These are phyloP conservation scores for Rhabditoides inermis DNA, from an alignment of 2,888 invertebrate species.

Conservation along the genomic window DNA sequence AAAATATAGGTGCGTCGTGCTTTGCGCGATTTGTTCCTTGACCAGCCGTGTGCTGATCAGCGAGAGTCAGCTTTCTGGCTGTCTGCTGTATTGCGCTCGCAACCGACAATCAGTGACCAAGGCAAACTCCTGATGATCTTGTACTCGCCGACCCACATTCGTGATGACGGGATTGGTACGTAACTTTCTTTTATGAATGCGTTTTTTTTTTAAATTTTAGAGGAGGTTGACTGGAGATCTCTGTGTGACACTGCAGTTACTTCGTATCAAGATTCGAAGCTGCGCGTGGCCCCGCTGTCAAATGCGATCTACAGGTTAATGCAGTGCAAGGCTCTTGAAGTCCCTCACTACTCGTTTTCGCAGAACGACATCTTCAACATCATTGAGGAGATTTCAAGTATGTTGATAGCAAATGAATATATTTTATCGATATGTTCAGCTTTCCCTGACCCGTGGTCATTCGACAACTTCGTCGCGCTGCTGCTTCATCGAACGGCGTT, in stretches of 20 bases:
- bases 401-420: neutral
- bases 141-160: conserved; percentile 2
- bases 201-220: no score
- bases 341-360: neutral
- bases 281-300: conserved; percentile 1
- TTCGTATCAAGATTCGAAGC: neutral
- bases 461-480: conserved; percentile 22
- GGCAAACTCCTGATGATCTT: conserved; percentile 6
- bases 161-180: no score
- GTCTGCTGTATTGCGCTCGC: conserved; percentile 2
- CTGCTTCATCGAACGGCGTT: conserved; percentile 5
- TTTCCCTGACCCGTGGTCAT: conserved; percentile 21
- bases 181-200: no score
- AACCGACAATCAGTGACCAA: neutral
- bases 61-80: conserved; percentile 2
- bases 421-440: conserved; percentile 6
- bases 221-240: neutral
- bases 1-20: no score
- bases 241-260: neutral
- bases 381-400: conserved; percentile 13
- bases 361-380: conserved; percentile 8
- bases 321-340: neutral
- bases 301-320: neutral
- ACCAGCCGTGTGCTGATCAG: conserved; percentile 1
- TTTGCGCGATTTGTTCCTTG: conserved; percentile 1